A percentile compares a stretch with the other conserved stretches of the same genome.
Evolutionary conservation across 2,113 vertebrate species (phyloP).

Genomic region (Shinisaurus crocodilurus): DNA sequence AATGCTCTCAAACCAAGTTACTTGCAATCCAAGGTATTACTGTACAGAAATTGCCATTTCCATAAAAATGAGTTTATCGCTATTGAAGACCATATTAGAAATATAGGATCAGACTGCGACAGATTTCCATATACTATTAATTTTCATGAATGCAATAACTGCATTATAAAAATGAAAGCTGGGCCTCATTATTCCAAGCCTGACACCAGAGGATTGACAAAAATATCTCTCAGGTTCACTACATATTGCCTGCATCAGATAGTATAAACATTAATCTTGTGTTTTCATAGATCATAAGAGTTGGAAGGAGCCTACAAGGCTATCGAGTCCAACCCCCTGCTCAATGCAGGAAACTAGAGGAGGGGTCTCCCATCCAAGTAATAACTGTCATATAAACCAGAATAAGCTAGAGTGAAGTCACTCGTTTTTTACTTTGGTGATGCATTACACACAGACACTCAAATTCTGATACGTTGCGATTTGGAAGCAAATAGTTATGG

Average conservation of each 20-base stretch:
- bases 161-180: neutral
- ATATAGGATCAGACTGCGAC: neutral
- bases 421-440: neutral
- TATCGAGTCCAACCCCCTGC: no score
- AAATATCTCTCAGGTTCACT: neutral
- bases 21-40: no score
- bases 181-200: neutral
- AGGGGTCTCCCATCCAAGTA: no score
- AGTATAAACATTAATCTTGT: neutral
- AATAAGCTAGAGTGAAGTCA: neutral
- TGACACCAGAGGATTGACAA: neutral
- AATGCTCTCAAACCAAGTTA: no score
- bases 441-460: neutral
- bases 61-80: neutral
- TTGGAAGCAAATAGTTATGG: neutral
- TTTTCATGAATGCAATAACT: neutral
- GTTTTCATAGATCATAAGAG: no score
- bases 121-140: neutral
- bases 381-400: neutral
- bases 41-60: neutral
- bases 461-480: neutral
- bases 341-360: no score
- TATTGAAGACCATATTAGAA: neutral
- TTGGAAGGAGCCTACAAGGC: no score
- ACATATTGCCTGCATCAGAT: neutral